Base-by-base conservation (phyloP, 2,113 vertebrate genomes). In the Charina bottae region DNA sequence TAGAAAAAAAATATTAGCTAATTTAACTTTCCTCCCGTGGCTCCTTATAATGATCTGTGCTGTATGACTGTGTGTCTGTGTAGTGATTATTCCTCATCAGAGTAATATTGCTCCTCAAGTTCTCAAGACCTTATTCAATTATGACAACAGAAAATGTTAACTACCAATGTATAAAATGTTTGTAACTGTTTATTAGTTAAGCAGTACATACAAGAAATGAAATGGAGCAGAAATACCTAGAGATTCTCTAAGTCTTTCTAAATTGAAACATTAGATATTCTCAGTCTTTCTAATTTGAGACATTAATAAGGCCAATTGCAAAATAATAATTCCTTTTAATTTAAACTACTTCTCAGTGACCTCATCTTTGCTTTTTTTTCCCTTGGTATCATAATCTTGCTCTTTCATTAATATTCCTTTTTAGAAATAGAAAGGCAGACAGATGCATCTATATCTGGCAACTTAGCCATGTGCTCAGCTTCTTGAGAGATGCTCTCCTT, bases 91-190 rank as follows among this genome's bases (percentile, higher is more conserved):
- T 58, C 92, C 58, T 92, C 95, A 54, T 10, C 4, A 49, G 23
- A 85, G n/a, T 72, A 42, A 68, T 0, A 0, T 72, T 95, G 91
- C 26, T 96, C 91, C 91, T 93, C 83, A 84, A 93, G 87, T 78
- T 95, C 95, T 89, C 94, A 96, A 87, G 46, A 93, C 19, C 15
- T 72, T 21, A 0, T 0, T 0, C 42, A 9, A 90, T 62, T 62
- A 87, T 78, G 95, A 91, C 84, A 93, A 94, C 91, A 94, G 89
- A 91, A 94, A 94, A 49, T 92, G 93, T 94, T 54, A 93, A 93
- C 85, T 93, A 37, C 0, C 0, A 92, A 91, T 93, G 87, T 84
- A 92, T 93, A 68, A 92, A 95, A 92, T 12, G 59, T 90, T n/a
- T 26, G 89, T 83, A 85, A 92, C 90, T 90, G 91, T 92, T 94